These are phyloP conservation scores for Bombus soroeensis DNA, from an alignment of 1,140 invertebrate species.

Conservation along the genomic window DNA sequence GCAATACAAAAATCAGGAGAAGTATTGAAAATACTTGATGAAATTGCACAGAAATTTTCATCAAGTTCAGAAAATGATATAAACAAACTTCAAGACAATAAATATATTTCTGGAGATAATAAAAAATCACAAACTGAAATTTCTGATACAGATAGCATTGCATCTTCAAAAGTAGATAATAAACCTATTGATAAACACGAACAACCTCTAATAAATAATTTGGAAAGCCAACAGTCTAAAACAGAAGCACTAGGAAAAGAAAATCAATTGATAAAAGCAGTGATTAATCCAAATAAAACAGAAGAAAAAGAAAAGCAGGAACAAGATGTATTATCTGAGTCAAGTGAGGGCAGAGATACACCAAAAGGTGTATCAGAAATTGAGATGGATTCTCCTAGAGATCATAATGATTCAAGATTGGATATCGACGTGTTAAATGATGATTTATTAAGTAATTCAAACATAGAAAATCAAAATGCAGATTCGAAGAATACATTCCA, in stretches of 20 bases:
- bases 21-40: conserved; percentile 74
- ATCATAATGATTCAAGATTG: conserved; percentile 73
- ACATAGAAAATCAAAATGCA: conserved; percentile 39
- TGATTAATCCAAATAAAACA: conserved; percentile 8
- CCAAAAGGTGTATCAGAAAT: conserved; percentile 76
- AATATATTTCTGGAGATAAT: conserved; percentile 16
- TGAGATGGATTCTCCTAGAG: conserved; percentile 76
- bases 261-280: background rate
- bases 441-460: conserved; percentile 66
- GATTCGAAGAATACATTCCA: conserved; percentile 72
- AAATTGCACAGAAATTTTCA: conserved; percentile 70
- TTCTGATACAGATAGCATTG: conserved; percentile 23
- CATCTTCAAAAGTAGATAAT: background rate
- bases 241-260: background rate
- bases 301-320: conserved; percentile 48
- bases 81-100: conserved; percentile 12
- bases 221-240: conserved; percentile 1
- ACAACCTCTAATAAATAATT: background rate
- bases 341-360: conserved; percentile 75
- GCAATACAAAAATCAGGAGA: conserved; percentile 71
- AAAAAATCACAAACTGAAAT: conserved; percentile 20
- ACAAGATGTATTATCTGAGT: conserved; percentile 68
- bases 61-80: conserved; percentile 18
- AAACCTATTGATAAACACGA: conserved; percentile 17
- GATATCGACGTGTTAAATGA: conserved; percentile 73